phyloP scores from a whole-genome alignment of 30 jellyfish, hydroid and myxozoan genomes.

The Hydra vulgaris region DNA sequence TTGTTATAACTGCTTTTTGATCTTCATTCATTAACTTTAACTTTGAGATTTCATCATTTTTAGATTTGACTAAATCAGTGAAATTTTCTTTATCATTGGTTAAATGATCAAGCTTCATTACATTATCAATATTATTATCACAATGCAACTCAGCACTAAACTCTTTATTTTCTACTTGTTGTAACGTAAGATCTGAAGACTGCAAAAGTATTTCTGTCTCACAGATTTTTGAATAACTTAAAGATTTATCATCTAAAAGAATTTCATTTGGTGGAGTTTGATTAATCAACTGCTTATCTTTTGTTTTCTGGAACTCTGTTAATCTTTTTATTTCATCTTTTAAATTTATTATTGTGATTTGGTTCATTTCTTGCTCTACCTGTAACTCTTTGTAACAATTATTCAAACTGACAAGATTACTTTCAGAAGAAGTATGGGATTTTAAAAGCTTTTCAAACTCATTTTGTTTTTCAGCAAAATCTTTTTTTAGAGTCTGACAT shows the following conservation, averaged over 20 bases:
- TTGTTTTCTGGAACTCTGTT: neutral
- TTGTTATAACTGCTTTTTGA: neutral
- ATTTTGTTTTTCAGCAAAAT: conserved; percentile 34
- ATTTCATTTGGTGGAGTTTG: neutral
- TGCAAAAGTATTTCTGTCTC: neutral
- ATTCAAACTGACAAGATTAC: neutral
- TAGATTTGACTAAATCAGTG: neutral
- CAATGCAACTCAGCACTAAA: neutral
- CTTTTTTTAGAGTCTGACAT: conserved; percentile 57
- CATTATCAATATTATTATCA: too few relatives aligned
- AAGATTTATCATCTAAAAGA: neutral
- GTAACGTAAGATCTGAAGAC: neutral
- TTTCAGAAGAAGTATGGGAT: neutral
- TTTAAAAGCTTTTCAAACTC: conserved; percentile 1
- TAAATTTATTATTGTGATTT: neutral
- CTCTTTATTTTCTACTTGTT: neutral
- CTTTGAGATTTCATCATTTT: conserved; percentile 17
- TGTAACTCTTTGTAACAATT: neutral
- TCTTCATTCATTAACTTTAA: conserved; percentile 1
- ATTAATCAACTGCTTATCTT: conserved; percentile 2
- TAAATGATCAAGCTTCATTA: neutral
- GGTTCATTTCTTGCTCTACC: neutral
- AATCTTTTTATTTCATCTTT: neutral
- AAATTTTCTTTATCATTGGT: neutral
- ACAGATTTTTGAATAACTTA: neutral